Conservation (phyloP, 2,113 vertebrate species). For the Paracanthobrama guichenoti region DNA sequence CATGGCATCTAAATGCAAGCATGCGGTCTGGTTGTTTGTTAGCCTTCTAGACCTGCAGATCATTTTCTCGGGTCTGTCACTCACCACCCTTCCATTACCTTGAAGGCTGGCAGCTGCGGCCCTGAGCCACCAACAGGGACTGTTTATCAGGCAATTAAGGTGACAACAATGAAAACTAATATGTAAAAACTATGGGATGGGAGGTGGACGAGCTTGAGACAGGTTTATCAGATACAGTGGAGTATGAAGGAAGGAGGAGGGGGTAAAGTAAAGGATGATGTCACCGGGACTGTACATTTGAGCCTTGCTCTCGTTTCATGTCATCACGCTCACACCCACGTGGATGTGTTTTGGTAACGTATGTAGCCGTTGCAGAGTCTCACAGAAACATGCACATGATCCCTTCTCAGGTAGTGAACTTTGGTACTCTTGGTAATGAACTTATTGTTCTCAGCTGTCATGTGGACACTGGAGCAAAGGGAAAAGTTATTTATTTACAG, state of each 20-base stretch:
- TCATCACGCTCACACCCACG: constrained; percentile 40
- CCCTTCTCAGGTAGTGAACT: constrained; percentile 29
- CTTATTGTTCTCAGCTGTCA: neutral
- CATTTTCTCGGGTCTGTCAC: constrained; percentile 49
- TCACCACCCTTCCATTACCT: constrained; percentile 57
- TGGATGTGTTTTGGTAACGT: constrained; percentile 63
- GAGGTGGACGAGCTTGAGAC: constrained; percentile 13
- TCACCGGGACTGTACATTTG: constrained; percentile 65
- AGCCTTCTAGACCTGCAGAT: neutral
- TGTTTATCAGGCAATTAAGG: constrained; percentile 62
- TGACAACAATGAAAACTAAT: constrained; percentile 58
- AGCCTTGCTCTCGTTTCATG: constrained; percentile 63
- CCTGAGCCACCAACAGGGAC: constrained; percentile 42
- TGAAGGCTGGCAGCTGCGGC: constrained; percentile 52
- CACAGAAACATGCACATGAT: neutral
- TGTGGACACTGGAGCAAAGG: neutral
- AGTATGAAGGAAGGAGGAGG: neutral
- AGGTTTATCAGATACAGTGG: constrained; percentile 43
- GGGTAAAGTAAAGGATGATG: constrained; percentile 63
- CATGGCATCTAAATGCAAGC: neutral
- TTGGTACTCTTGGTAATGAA: neutral
- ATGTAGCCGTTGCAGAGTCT: constrained; percentile 40
- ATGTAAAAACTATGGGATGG: constrained; percentile 49
- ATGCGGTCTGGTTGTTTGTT: neutral
- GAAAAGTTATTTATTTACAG: constrained; percentile 22